Evolutionary conservation across 2,888 invertebrate genomes (phyloP).

Genomic region (Diloba caeruleocephala): DNA sequence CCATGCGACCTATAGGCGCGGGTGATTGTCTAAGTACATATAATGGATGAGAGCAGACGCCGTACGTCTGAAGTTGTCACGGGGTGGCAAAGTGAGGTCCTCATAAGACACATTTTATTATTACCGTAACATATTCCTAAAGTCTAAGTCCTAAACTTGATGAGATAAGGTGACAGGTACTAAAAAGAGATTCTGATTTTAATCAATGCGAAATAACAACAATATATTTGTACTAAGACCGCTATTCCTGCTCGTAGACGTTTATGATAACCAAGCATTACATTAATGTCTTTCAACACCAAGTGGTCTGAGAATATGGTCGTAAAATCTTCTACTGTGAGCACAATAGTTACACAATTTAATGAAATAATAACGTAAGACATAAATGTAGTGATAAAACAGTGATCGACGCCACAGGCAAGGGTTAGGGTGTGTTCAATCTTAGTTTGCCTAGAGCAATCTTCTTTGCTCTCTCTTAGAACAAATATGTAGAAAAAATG

Average conservation of each 20-base stretch:
- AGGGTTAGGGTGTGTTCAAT: constrained; percentile 23
- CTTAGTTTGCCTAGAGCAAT: constrained; percentile 18
- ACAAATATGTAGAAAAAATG: too few species aligned
- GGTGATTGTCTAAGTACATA: too few species aligned
- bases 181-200: too few species aligned
- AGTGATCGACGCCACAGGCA: constrained; percentile 33
- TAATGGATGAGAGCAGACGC: too few species aligned
- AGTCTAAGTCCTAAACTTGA: too few species aligned
- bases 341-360: constrained; percentile 35
- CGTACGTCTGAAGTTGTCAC: too few species aligned
- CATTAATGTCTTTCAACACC: constrained; percentile 24
- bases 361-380: constrained; percentile 50
- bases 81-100: too few species aligned
- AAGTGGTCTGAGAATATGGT: constrained; percentile 18
- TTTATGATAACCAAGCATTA: constrained; percentile 23
- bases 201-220: constrained; percentile 6
- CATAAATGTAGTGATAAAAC: constrained; percentile 43
- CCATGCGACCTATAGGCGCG: too few species aligned
- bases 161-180: too few species aligned
- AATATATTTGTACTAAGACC: constrained; percentile 10
- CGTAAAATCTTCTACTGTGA: constrained; percentile 39
- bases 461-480: too few species aligned
- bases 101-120: too few species aligned
- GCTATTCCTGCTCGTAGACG: not conserved
- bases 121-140: too few species aligned